These are phyloP conservation scores for Drosophila pachea DNA, from an alignment of 1,140 invertebrate species.

Conservation along the genomic window DNA sequence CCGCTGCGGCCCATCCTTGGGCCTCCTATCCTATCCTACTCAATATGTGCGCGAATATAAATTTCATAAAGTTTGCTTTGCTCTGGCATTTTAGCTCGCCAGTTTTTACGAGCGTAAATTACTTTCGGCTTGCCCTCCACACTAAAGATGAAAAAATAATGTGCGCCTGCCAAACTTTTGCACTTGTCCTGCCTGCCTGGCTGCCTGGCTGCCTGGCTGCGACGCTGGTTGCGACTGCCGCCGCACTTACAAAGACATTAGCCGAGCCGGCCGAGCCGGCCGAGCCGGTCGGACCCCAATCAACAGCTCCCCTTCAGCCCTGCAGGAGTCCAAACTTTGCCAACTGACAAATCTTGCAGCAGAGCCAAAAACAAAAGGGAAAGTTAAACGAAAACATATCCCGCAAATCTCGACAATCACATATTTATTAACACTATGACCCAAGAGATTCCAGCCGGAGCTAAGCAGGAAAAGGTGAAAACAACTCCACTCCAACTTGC, in stretches of 20 bases:
- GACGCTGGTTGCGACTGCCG: slow-evolving; percentile 10
- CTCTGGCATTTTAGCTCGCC: slow-evolving; percentile 64
- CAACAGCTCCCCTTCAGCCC: slow-evolving; percentile 16
- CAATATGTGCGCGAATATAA: slow-evolving; percentile 60
- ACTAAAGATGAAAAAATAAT: slow-evolving; percentile 79
- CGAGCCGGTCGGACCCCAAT: slow-evolving; percentile 31
- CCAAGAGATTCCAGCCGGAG: background rate
- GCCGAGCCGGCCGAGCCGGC: slow-evolving; percentile 52
- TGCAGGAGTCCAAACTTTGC: slow-evolving; percentile 45
- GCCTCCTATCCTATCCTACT: background rate
- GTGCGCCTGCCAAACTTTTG: slow-evolving; percentile 74
- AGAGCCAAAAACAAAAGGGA: slow-evolving; percentile 1
- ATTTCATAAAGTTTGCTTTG: slow-evolving; percentile 73
- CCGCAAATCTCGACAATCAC: background rate
- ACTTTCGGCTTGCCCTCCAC: slow-evolving; percentile 73
- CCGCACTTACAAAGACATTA: slow-evolving; percentile 75
- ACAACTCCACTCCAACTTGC: too few relatives aligned
- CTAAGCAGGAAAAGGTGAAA: too few relatives aligned
- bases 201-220: slow-evolving; percentile 13
- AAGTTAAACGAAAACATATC: background rate
- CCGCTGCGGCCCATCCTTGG: background rate
- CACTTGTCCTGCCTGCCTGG: slow-evolving; percentile 47
- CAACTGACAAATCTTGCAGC: slow-evolving; percentile 73
- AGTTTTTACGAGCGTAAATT: slow-evolving; percentile 78
- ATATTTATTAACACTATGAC: slow-evolving; percentile 19